phyloP scores from a whole-genome alignment of 2,888 invertebrate genomes.

The Lithophane semibrunnea region DNA sequence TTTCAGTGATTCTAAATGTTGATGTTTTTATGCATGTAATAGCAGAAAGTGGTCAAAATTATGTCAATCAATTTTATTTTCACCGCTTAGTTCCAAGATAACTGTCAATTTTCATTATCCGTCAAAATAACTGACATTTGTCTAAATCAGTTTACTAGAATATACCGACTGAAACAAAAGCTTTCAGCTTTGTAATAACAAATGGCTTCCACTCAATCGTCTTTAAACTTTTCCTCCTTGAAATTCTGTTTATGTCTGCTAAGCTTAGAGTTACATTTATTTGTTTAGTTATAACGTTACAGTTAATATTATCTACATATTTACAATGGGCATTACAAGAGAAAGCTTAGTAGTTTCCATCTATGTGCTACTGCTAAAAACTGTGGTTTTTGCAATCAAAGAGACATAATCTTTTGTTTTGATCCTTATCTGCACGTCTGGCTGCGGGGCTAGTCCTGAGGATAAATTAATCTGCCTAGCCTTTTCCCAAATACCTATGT shows the following conservation, averaged over 20 bases:
- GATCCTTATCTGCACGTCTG: background rate
- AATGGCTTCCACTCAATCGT: slow-evolving; percentile 41
- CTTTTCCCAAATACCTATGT: background rate
- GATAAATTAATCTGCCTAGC: background rate
- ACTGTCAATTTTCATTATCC: background rate
- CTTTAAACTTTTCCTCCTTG: slow-evolving; percentile 20
- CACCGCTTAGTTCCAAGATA: background rate
- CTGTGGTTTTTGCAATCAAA: background rate
- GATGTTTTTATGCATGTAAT: background rate
- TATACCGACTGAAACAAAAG: slow-evolving; percentile 11
- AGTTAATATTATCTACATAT: background rate
- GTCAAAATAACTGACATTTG: slow-evolving; percentile 17
- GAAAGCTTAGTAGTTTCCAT: background rate
- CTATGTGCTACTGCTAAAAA: background rate
- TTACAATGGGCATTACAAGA: background rate
- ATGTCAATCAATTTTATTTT: background rate
- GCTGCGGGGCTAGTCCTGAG: no score
- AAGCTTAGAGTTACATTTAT: slow-evolving; percentile 10
- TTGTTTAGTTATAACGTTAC: background rate
- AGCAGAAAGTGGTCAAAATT: background rate
- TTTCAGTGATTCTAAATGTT: background rate
- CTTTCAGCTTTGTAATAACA: slow-evolving; percentile 32
- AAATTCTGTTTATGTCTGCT: slow-evolving; percentile 4
- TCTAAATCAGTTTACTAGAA: slow-evolving; percentile 4
- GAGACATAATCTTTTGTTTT: background rate